Conservation (phyloP, 1,140 invertebrate species). For the Magallana angulata region DNA sequence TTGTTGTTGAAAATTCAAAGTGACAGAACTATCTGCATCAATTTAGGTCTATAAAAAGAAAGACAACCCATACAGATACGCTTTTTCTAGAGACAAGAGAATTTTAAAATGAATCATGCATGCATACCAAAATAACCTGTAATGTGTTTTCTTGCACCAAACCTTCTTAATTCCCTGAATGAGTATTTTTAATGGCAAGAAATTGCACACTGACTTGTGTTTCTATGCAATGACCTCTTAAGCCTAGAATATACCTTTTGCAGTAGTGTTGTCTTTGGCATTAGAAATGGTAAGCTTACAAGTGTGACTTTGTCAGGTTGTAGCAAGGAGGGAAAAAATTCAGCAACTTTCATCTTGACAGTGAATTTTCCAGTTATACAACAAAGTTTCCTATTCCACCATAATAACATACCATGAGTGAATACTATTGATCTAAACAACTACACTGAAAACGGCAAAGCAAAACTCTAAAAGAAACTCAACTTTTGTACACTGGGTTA, state of each 20-base stretch:
- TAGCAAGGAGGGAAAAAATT: background rate
- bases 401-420: conserved; percentile 2
- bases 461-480: conserved; percentile 36
- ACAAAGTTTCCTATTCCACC: conserved; percentile 25
- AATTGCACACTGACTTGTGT: conserved; percentile 26
- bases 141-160: conserved; percentile 13
- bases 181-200: conserved; percentile 27
- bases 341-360: background rate
- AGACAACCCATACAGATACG: background rate
- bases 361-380: background rate
- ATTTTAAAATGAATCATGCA: conserved; percentile 31
- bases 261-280: conserved; percentile 29
- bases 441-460: conserved; percentile 33
- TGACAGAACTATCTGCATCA: background rate
- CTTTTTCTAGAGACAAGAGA: background rate
- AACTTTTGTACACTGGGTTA: conserved; percentile 35
- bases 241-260: background rate
- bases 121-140: conserved; percentile 1
- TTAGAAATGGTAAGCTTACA: conserved; percentile 6
- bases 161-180: conserved; percentile 26
- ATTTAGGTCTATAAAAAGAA: background rate
- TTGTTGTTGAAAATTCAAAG: background rate
- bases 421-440: conserved; percentile 22
- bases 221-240: background rate
- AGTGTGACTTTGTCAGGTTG: conserved; percentile 34